A percentile compares a stretch with the other conserved stretches of the same genome.
phyloP scores from a whole-genome alignment of 2,888 invertebrate species.

The Agriopis marginaria region DNA sequence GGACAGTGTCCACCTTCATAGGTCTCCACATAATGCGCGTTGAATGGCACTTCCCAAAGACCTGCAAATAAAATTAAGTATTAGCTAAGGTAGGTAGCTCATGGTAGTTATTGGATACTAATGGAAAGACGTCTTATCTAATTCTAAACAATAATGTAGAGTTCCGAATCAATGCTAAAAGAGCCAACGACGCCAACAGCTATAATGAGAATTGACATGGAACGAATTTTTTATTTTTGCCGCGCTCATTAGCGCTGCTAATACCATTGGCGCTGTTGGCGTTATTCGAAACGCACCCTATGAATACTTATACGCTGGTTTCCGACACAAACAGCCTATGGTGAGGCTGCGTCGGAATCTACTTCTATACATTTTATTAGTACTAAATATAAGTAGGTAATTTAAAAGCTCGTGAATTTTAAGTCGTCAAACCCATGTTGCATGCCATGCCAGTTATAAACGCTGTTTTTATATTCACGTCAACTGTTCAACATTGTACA shows the following conservation, averaged over 20 bases:
- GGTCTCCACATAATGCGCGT: slow-evolving; percentile 94
- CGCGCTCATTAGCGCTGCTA: too few species aligned
- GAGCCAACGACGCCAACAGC: too few species aligned
- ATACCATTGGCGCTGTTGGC: too few species aligned
- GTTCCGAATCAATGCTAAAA: too few species aligned
- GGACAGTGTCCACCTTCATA: slow-evolving; percentile 97
- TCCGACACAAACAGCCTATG: too few species aligned
- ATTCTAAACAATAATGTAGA: too few species aligned
- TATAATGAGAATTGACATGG: too few species aligned
- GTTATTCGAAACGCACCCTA: too few species aligned
- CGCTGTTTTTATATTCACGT: slow-evolving; percentile 13
- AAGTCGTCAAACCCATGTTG: slow-evolving; percentile 17
- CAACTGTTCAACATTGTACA: slow-evolving; percentile 17
- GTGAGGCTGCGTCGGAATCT: too few species aligned
- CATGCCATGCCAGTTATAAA: slow-evolving; percentile 10
- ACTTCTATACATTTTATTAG: neutral
- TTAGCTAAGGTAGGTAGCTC: too few species aligned
- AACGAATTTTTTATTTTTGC: too few species aligned
- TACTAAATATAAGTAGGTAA: slow-evolving; percentile 7
- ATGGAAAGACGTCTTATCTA: neutral
- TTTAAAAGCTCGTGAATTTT: slow-evolving; percentile 16
- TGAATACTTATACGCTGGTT: too few species aligned
- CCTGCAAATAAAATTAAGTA: slow-evolving; percentile 74
- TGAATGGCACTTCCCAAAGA: slow-evolving; percentile 97
- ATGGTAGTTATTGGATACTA: neutral